phyloP scores from a whole-genome alignment of 2,113 vertebrate species.

The Dunckerocampus dactyliophorus region DNA sequence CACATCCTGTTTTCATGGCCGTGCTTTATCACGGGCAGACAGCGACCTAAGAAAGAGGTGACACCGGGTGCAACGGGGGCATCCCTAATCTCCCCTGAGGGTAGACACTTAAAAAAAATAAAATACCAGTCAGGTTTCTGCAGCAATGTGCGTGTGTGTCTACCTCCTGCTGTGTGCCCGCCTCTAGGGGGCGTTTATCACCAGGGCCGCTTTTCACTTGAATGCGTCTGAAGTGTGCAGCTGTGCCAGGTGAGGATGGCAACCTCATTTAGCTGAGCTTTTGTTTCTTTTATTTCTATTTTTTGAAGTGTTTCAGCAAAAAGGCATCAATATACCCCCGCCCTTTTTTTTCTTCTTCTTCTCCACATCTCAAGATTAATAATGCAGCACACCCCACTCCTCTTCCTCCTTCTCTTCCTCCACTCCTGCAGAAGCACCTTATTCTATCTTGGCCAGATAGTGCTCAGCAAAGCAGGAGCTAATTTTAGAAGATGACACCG shows the following conservation, averaged over 20 bases:
- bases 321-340: neutral
- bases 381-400: conserved; percentile 45
- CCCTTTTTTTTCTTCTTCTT: conserved; percentile 20
- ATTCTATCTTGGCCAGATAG: conserved; percentile 64
- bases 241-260: conserved; percentile 51
- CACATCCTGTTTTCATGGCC: neutral
- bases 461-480: conserved; percentile 65
- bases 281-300: conserved; percentile 10
- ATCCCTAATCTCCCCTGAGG: conserved; percentile 33
- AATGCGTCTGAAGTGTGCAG: conserved; percentile 17
- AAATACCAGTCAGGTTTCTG: conserved; percentile 9
- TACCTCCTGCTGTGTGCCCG: conserved; percentile 17
- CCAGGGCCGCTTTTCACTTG: neutral
- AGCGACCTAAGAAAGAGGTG: conserved; percentile 8
- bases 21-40: neutral
- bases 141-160: neutral
- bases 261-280: conserved; percentile 46
- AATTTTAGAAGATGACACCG: conserved; percentile 70
- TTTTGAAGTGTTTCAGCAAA: conserved; percentile 18
- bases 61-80: conserved; percentile 18
- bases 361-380: conserved; percentile 56
- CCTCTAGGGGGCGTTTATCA: conserved; percentile 37
- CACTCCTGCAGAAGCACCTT: conserved; percentile 12
- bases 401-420: neutral
- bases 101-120: conserved; percentile 8